These are phyloP conservation scores for Brenthis daphne DNA, from an alignment of 2,888 invertebrate genomes.

Conservation along the genomic window DNA sequence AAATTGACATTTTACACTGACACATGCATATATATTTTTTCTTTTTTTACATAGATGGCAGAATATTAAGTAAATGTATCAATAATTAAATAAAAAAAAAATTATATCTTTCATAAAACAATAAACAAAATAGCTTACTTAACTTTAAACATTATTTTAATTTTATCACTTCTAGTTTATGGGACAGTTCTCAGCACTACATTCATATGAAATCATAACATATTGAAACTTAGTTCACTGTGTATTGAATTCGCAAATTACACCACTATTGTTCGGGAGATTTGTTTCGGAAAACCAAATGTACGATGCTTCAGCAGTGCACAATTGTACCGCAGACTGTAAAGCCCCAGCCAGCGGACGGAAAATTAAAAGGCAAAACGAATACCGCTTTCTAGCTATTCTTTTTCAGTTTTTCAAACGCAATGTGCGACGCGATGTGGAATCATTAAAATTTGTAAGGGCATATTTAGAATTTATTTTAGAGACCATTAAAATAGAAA, in stretches of 20 bases:
- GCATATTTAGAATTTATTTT: conserved; percentile 15
- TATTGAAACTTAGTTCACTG: conserved; percentile 7
- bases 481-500: too few species aligned
- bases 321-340: conserved; percentile 35
- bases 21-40: too few species aligned
- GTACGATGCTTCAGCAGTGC: conserved; percentile 31
- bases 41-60: too few species aligned
- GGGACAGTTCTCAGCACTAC: too few species aligned
- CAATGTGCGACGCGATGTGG: conserved; percentile 58
- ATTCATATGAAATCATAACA: neutral
- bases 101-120: too few species aligned
- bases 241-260: conserved; percentile 26
- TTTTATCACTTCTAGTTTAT: too few species aligned
- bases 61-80: too few species aligned
- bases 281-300: conserved; percentile 35
- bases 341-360: conserved; percentile 59
- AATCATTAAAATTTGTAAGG: conserved; percentile 72
- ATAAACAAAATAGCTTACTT: too few species aligned
- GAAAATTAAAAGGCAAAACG: conserved; percentile 78
- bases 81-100: too few species aligned
- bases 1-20: too few species aligned
- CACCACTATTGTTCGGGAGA: conserved; percentile 27
- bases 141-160: too few species aligned
- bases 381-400: conserved; percentile 66
- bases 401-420: conserved; percentile 70